phyloP scores from a whole-genome alignment of 1,140 invertebrate genomes.

The Calliphora vicina region DNA sequence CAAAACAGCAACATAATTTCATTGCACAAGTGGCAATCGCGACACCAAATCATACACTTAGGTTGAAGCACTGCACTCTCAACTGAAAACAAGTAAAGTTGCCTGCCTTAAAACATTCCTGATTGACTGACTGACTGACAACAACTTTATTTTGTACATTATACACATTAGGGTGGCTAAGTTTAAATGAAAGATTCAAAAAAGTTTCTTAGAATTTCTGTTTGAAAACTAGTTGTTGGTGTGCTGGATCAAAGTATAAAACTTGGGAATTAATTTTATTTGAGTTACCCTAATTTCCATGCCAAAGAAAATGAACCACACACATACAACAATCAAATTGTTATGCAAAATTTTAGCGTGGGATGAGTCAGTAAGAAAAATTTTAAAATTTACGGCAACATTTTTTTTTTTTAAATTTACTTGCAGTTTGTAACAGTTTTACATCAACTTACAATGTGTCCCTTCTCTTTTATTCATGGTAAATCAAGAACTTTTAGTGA shows the following conservation, averaged over 20 bases:
- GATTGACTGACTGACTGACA: conserved; percentile 7
- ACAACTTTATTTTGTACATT: too few species aligned
- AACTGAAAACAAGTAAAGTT: neutral
- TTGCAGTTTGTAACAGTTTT: neutral
- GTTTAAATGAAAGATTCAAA: too few species aligned
- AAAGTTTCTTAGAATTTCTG: too few species aligned
- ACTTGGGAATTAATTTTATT: too few species aligned
- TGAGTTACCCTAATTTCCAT: too few species aligned
- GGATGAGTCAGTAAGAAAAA: neutral
- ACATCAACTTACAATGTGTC: too few species aligned
- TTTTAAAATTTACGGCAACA: neutral
- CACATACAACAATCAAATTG: neutral
- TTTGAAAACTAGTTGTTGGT: too few species aligned
- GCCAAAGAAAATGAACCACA: neutral
- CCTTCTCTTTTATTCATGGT: too few species aligned
- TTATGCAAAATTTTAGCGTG: neutral
- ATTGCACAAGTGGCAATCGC: conserved; percentile 7
- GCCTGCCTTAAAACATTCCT: neutral
- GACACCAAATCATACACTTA: neutral
- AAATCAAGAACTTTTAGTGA: too few species aligned
- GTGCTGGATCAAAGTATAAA: too few species aligned
- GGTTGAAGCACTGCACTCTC: neutral
- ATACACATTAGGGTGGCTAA: too few species aligned
- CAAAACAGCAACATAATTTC: neutral
- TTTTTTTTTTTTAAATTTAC: neutral